Evolutionary conservation across 2,888 invertebrate species (phyloP), one percentile per base, ranked within the genome.

Genomic region (Agrilus cyanescens): DNA sequence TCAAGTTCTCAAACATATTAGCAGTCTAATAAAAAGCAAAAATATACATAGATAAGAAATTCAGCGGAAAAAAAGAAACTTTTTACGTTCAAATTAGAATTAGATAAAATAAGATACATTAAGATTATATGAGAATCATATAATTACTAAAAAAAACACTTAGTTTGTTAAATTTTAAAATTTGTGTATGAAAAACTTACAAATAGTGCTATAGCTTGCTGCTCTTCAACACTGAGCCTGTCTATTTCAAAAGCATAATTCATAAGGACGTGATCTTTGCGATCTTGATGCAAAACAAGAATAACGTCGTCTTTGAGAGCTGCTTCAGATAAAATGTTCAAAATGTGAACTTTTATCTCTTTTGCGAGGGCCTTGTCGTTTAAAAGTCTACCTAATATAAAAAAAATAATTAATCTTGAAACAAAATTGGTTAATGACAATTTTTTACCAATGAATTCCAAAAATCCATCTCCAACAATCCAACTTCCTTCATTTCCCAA

Each of bases 301-400:
- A 93, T 84, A 44, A 90, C 82, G 66, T 93, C 93, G 56, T 93
- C 91, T 56, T 89, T 87, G 41, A 87, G 72, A 31, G 89, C 89
- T 3, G 81, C 82, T 47, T 76, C 76, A 12, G 83, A 80, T 55
- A 90, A 68, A 46, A 85, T 74, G 53, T 85, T 82, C 54, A 88
- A 71, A 54, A 77, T 68, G 48, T 72, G 72, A 54, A 80, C 76
- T 54, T 85, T 76, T 31, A 75, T 78, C 47, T 75, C 75, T 12
- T 71, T 65, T 4, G 73, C 65, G 50, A 81, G 65, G 10, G 70
- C 66, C 46, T 69, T 66, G 54, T 81, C 84, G 43, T 76, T 72
- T 29, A 83, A 64, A 35, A 84, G 65, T 43, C 81, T 73, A 43
- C 80, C 77, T 73, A 57, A 25, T 25, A 25, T 3, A 10, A 44